These are phyloP conservation scores for Drosophila lini DNA, from an alignment of 1,140 invertebrate species.

Conservation along the genomic window DNA sequence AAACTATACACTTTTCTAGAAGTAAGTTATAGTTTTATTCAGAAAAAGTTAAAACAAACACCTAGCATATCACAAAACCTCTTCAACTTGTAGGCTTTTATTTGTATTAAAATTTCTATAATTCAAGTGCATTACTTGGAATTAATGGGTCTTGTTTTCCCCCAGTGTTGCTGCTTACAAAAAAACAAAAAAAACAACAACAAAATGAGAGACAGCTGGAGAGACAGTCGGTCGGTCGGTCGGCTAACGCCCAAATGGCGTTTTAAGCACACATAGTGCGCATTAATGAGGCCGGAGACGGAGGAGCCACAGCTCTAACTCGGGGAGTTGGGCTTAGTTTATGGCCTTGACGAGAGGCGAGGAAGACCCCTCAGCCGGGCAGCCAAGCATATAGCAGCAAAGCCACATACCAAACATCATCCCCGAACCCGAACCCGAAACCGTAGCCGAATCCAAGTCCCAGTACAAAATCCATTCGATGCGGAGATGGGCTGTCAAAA, in stretches of 20 bases:
- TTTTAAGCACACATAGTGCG: conserved; percentile 60
- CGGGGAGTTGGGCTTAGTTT: conserved; percentile 53
- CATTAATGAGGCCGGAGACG: conserved; percentile 49
- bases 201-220: conserved; percentile 24
- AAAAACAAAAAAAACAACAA: neutral
- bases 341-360: conserved; percentile 47
- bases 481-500: conserved; percentile 61
- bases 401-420: conserved; percentile 17
- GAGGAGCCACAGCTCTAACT: neutral
- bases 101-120: neutral
- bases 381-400: conserved; percentile 35
- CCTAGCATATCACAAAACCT: neutral
- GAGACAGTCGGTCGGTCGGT: conserved; percentile 18
- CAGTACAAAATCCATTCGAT: conserved; percentile 20
- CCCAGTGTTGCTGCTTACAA: conserved; percentile 16
- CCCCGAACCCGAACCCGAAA: conserved; percentile 10
- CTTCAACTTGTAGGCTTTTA: neutral
- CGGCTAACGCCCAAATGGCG: conserved; percentile 53
- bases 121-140: neutral
- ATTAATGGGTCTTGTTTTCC: neutral
- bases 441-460: neutral
- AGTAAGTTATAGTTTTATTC: neutral
- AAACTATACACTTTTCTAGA: too few relatives aligned
- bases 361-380: conserved; percentile 23
- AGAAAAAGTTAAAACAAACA: neutral